These are phyloP conservation scores for Copidosoma floridanum DNA, from an alignment of 1,140 invertebrate species.

Conservation along the genomic window DNA sequence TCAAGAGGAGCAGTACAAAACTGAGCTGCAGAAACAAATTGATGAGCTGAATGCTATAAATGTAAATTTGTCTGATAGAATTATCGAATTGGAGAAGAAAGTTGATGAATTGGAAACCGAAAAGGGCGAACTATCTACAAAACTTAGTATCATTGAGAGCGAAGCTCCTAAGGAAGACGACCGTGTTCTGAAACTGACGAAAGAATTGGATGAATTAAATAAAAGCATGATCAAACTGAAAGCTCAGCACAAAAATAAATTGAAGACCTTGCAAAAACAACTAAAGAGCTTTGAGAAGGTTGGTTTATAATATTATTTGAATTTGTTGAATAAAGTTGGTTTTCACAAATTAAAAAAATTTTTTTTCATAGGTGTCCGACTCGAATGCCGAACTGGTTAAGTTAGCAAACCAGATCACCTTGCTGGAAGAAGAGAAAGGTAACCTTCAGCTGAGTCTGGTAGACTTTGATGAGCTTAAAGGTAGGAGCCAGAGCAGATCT, in stretches of 20 bases:
- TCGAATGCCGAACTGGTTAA: constrained; percentile 67
- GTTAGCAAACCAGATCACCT: constrained; percentile 74
- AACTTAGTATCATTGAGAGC: constrained; percentile 28
- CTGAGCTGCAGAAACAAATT: constrained; percentile 40
- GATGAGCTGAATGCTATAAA: constrained; percentile 39
- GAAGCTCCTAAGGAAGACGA: constrained; percentile 48
- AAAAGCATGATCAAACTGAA: constrained; percentile 84
- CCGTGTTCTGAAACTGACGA: constrained; percentile 59
- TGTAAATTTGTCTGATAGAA: constrained; percentile 40
- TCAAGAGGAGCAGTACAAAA: constrained; percentile 41
- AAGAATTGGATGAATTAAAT: constrained; percentile 72
- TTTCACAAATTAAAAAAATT: background rate
- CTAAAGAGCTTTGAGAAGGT: constrained; percentile 74
- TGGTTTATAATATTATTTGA: constrained; percentile 15
- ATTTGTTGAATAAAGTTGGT: too few species aligned
- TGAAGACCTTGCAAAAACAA: constrained; percentile 81
- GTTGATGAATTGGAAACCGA: constrained; percentile 43
- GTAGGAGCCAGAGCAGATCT: constrained; percentile 59
- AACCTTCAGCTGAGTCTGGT: constrained; percentile 80
- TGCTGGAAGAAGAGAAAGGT: constrained; percentile 87
- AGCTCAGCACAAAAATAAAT: constrained; percentile 73
- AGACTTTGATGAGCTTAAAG: constrained; percentile 76
- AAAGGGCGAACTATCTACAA: constrained; percentile 36
- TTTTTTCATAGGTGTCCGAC: constrained; percentile 57
- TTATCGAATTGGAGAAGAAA: constrained; percentile 39